Evolutionary conservation across 2,888 invertebrate species (phyloP).

Genomic region (Rhodophaea formosa): DNA sequence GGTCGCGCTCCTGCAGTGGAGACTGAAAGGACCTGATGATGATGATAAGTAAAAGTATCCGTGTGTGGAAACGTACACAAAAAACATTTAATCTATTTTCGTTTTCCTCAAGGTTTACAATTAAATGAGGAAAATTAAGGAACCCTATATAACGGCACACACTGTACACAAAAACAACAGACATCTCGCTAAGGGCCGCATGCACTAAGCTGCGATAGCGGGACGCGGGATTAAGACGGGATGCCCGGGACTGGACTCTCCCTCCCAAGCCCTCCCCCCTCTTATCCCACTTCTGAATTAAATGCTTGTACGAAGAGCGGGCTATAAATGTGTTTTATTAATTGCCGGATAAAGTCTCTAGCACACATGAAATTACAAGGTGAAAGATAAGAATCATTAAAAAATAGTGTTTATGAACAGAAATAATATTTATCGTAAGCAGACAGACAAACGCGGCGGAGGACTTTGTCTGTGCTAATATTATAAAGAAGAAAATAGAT

Average conservation of each 20-base stretch:
- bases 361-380: not conserved
- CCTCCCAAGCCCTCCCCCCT: not conserved
- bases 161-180: not conserved
- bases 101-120: too few species aligned
- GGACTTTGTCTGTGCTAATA: too few species aligned
- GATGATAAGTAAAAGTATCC: too few species aligned
- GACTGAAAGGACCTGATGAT: too few species aligned
- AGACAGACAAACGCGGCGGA: too few species aligned
- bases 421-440: too few species aligned
- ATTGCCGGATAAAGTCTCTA: not conserved
- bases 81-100: too few species aligned
- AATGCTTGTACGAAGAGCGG: constrained; percentile 1
- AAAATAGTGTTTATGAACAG: too few species aligned
- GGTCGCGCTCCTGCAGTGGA: too few species aligned
- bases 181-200: not conserved
- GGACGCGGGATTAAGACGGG: constrained; percentile 1
- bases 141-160: not conserved
- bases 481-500: too few species aligned
- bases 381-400: too few species aligned
- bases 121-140: not conserved
- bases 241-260: constrained; percentile 3
- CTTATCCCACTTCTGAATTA: not conserved
- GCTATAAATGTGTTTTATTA: constrained; percentile 1
- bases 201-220: constrained; percentile 5
- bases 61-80: too few species aligned